Evolutionary conservation across 1,140 invertebrate species (phyloP), one percentile per base, ranked within the genome.

Genomic region (Nilaparvata lugens): DNA sequence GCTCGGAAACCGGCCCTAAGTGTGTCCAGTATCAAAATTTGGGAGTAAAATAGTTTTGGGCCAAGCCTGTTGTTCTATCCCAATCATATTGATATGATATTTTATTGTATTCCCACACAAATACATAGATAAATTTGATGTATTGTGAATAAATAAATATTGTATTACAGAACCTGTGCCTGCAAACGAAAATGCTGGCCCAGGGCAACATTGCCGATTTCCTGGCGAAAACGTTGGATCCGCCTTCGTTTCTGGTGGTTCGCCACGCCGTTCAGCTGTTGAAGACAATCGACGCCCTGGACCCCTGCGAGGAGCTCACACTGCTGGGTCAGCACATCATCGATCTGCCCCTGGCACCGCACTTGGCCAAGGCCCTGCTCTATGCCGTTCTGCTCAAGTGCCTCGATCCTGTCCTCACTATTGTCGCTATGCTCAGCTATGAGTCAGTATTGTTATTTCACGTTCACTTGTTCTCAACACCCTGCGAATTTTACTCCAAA

Each of bases 381-480:
- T 95, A 93, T 71, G 86, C 90, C 2, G 86, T 94, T 19, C 83
- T 96, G 4, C 79, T 98, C 25, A 93, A 93, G 72, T 98, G 96
- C 71, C 73, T 98, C 1, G 93, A 97, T 77, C 96, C 96, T 4
- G 81, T 98, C 23, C 74, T 98, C 21, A 97, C 94, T 0, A 89
- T 98, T 52, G 92, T 93, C 11, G 91, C 92, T 70, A 83, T 85
- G 43, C 75, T 98, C 56, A 83, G 88, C 1, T 86, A 93, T 67
- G 87, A 87, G 76, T 88, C 82, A 72, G 80, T n/a, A n/a, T n/a
- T n/a, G n/a, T n/a, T n/a, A n/a, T n/a, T n/a, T n/a, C n/a, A n/a
- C n/a, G n/a, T n/a, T n/a, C n/a, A 79, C 52, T 79, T n/a, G 60
- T 52, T 23, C 24, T 54, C 21, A 38, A 28, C 16, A 16, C 48